Percentiles rank a stretch among this genome's conserved stretches.
Conservation (phyloP, 2,888 invertebrate species). For the Galerucella nymphaeae region DNA sequence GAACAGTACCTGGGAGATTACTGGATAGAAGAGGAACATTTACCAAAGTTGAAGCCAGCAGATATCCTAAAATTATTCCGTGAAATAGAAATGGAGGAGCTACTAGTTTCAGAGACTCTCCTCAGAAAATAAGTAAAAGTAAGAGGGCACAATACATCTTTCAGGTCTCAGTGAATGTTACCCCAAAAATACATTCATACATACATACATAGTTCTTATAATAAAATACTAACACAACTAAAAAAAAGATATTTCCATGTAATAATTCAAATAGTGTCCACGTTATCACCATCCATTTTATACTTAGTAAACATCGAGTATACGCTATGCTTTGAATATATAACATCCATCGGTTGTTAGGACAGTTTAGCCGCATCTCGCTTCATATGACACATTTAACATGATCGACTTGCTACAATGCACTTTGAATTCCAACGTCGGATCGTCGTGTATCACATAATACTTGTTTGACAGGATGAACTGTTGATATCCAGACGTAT, state of each 20-base stretch:
- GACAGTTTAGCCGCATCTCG: constrained; percentile 17
- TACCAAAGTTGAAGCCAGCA: no score
- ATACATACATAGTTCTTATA: no score
- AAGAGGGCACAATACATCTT: no score
- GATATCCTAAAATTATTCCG: no score
- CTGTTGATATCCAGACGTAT: background rate
- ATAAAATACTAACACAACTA: no score
- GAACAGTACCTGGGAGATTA: no score
- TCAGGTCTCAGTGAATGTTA: no score
- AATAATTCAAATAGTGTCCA: constrained; percentile 40
- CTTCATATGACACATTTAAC: constrained; percentile 39
- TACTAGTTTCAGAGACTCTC: no score
- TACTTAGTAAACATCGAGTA: constrained; percentile 44
- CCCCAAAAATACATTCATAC: no score
- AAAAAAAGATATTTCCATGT: constrained; percentile 14
- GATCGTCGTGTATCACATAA: constrained; percentile 5
- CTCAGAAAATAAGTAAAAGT: no score
- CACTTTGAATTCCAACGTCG: constrained; percentile 27
- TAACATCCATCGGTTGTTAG: constrained; percentile 38
- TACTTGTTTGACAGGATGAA: background rate
- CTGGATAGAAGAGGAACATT: no score
- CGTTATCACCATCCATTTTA: constrained; percentile 40
- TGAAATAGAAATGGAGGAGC: no score
- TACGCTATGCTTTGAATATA: constrained; percentile 43
- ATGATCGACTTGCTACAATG: constrained; percentile 39